Evolutionary conservation across 2,797 vertebrate genomes (phyloP), one percentile per base, ranked within the genome.

Genomic region (Pelochelys cantorii): DNA sequence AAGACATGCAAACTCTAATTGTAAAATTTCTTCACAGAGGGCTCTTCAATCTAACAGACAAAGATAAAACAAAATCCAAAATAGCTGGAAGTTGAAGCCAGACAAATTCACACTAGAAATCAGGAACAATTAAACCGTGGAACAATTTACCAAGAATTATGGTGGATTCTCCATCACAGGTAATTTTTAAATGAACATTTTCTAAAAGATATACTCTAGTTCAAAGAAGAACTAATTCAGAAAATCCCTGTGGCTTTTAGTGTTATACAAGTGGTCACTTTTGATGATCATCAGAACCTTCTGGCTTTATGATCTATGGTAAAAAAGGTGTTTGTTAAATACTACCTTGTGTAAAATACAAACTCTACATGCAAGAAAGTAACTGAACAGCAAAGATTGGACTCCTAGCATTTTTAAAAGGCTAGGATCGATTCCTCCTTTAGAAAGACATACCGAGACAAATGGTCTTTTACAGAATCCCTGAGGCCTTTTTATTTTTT

Each of bases 381-480:
- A 48, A 34, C 4, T 25, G 42, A 79, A 90, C 60, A 68, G 86
- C 59, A 29, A 29, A 85, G 79, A 55, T 42, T 65, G 87, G 83
- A 27, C 60, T 90, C 85, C 68, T 90, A 87, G 84, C 94, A 89
- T 89, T 82, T 78, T 71, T 85, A 90, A 75, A 86, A 92, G 91
- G 82, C 65, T 85, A 88, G 75, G 71, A 74, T 81, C 85, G 85
- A 90, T 88, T 84, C 74, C 88, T 86, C 84, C 78, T 83, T 77
- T 74, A 88, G 77, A 89, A 88, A 90, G 57, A 81, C 82, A 93
- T 74, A 55, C 86, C 6, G 83, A 91, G 85, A 96, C 94, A 96
- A 94, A 91, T 27, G 74, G 95, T 84, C 91, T 93, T 96, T 96
- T 84, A n/a, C 65, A 96, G 83, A 91, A 88, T 65, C 92, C 90